Evolutionary conservation across 2,113 vertebrate species (phyloP), one percentile per base, ranked within the genome.

Genomic region (Riparia riparia): DNA sequence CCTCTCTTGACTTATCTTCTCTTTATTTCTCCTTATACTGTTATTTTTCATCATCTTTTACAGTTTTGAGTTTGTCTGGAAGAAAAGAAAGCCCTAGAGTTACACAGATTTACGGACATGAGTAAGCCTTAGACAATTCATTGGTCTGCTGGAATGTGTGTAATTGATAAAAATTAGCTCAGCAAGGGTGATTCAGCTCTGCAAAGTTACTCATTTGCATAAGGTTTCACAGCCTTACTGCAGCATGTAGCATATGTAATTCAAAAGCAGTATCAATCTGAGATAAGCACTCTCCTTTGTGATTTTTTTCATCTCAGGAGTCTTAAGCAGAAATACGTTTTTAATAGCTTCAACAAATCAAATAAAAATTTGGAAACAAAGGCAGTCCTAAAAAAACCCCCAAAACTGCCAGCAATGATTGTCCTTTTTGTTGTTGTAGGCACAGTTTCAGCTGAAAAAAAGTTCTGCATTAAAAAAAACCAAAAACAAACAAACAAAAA

Each of bases 81-180:
- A 81, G 68, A 90, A 90, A 91, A 79, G 5, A 77, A 89, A 89
- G 28, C 47, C 53, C 13, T 25, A 22, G 19, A 66, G 18, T 54
- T 66, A 73, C 0, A 2, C 49, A 92, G 60, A 82, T 86, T 84
- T 64, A 84, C 0, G 0, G 26, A 87, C 11, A 7, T 81, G 44
- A 82, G 49, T 64, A 86, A 71, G 21, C 37, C 19, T n/a, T 64
- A 78, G 45, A 56, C 28, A 29, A 78, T 83, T 74, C 24, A 89
- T 39, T 83, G 72, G 69, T 89, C 37, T 76, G 34, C 31, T 86
- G 64, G 39, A 28, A 47, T 68, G 58, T 32, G 50, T 28, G 51
- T 49, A 78, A 63, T 32, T 90, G 91, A 90, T 86, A 93, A 93
- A 95, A 89, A 90, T 76, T 65, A 89, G 39, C 51, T 77, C 68